These are phyloP conservation scores for Hylaea fasciaria DNA, from an alignment of 2,888 invertebrate species.

Conservation along the genomic window DNA sequence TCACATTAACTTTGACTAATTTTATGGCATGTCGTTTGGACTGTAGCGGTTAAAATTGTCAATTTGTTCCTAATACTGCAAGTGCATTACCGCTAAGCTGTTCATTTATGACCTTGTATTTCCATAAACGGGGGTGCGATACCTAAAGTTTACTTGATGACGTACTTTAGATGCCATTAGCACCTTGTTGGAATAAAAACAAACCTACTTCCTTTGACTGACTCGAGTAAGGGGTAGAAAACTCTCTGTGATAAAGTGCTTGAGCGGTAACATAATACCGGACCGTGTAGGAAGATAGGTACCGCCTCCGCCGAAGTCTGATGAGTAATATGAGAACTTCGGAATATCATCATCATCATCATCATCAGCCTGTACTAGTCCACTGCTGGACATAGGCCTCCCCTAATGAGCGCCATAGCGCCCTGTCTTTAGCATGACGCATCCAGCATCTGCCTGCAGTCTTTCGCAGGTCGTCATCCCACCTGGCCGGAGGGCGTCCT, in stretches of 20 bases:
- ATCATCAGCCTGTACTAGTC: too few species aligned
- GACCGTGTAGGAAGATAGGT: conserved; percentile 39
- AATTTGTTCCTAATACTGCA: conserved; percentile 13
- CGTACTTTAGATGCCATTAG: conserved; percentile 15
- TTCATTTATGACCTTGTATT: conserved; percentile 17
- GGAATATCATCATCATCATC: too few species aligned
- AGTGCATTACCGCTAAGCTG: conserved; percentile 11
- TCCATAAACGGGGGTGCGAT: conserved; percentile 21
- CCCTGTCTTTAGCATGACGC: too few species aligned
- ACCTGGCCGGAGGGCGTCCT: too few species aligned
- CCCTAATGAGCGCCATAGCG: too few species aligned
- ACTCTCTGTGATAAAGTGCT: conserved; percentile 11
- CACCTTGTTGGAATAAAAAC: conserved; percentile 5
- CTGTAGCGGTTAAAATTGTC: neutral
- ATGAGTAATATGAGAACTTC: conserved; percentile 41
- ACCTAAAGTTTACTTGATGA: conserved; percentile 18
- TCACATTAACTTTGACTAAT: neutral
- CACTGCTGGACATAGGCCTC: too few species aligned
- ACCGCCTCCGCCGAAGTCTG: conserved; percentile 34
- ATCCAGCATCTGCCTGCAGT: too few species aligned
- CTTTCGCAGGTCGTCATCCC: too few species aligned
- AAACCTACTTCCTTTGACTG: neutral
- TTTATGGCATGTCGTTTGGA: neutral
- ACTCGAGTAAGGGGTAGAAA: neutral
- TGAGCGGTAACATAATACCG: conserved; percentile 1